A percentile compares a stretch with the other conserved stretches of the same genome.
phyloP scores from a whole-genome alignment of 2,888 invertebrate genomes.

The Bursaphelenchus okinawaensis region DNA sequence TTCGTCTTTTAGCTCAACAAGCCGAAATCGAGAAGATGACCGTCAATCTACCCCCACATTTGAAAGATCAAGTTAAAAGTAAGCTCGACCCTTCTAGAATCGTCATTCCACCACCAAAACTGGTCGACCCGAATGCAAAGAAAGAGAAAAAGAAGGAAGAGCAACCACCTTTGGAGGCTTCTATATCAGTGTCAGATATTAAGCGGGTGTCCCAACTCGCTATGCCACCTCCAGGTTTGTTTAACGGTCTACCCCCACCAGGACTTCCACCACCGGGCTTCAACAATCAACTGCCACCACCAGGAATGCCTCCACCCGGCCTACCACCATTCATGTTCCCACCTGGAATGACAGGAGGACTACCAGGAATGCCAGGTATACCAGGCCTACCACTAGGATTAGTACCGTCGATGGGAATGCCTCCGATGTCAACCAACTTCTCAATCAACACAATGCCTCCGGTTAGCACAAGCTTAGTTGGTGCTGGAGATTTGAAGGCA shows the following conservation, averaged over 20 bases:
- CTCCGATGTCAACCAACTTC: not conserved
- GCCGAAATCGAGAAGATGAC: not conserved
- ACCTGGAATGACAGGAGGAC: not conserved
- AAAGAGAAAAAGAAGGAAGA: not conserved
- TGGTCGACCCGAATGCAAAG: not conserved
- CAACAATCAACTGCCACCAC: not conserved
- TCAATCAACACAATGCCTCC: too few relatives aligned
- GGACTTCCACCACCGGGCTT: constrained; percentile 2
- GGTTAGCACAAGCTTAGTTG: not conserved
- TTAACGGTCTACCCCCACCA: not conserved
- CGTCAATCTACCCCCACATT: constrained; percentile 1
- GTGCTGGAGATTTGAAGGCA: not conserved
- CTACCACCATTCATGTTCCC: not conserved
- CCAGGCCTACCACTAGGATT: not conserved
- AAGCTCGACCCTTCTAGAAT: not conserved
- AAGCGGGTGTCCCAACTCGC: not conserved
- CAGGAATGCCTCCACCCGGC: not conserved
- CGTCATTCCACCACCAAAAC: not conserved
- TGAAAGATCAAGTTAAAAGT: not conserved
- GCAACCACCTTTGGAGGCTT: not conserved
- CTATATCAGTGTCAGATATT: not conserved
- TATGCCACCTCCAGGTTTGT: not conserved
- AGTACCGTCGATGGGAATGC: not conserved
- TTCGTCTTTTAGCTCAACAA: not conserved
- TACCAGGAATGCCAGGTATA: not conserved